phyloP scores from a whole-genome alignment of 2,888 invertebrate species.

The Coelogynopora nodosa region DNA sequence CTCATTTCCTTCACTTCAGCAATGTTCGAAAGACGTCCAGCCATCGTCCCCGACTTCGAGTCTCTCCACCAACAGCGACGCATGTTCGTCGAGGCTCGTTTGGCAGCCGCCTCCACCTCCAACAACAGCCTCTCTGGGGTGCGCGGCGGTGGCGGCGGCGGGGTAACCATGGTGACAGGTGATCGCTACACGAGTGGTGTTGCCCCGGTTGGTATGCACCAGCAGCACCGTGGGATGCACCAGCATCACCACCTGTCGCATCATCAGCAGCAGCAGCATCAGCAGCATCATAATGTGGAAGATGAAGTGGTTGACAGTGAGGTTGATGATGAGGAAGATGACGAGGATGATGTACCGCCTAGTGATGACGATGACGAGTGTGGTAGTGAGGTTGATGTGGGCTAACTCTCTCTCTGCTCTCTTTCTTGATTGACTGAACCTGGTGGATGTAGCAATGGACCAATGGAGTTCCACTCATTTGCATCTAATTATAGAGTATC shows the following conservation, averaged over 20 bases:
- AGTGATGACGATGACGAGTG: too few relatives aligned
- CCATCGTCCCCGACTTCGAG: slow-evolving; percentile 45
- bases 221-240: neutral
- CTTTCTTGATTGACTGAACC: too few relatives aligned
- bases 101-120: neutral
- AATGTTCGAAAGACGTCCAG: slow-evolving; percentile 43
- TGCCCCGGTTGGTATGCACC: neutral
- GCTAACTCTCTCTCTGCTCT: neutral
- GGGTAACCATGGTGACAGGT: too few relatives aligned
- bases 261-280: neutral
- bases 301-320: neutral
- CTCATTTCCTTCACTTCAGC: too few relatives aligned
- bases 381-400: neutral
- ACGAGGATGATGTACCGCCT: neutral
- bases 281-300: neutral
- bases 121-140: too few relatives aligned
- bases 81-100: slow-evolving; percentile 29
- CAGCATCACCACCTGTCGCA: neutral
- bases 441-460: too few relatives aligned
- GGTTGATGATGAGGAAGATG: neutral
- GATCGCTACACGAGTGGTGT: too few relatives aligned
- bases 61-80: slow-evolving; percentile 42
- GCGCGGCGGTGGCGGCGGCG: neutral
- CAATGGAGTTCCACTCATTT: too few relatives aligned
- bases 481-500: too few relatives aligned